Conservation (phyloP, 2,888 invertebrate species). For the Cheilosia vernalis region DNA sequence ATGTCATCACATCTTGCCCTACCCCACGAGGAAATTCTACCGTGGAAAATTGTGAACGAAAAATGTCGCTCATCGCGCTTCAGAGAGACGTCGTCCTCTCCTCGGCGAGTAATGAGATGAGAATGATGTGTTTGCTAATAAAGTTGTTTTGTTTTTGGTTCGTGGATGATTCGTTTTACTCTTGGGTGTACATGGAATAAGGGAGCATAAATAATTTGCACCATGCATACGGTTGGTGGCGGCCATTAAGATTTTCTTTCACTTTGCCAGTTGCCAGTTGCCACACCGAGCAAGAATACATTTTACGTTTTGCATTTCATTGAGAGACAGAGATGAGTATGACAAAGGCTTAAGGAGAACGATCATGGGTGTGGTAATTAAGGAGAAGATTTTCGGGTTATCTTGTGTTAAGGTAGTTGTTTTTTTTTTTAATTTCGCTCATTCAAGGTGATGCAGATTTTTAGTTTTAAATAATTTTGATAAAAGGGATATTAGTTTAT, state of each 20-base stretch:
- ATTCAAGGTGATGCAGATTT: background rate
- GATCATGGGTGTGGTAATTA: constrained; percentile 67
- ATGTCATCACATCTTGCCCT: constrained; percentile 56
- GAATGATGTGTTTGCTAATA: constrained; percentile 10
- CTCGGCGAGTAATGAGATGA: background rate
- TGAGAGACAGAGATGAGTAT: constrained; percentile 15
- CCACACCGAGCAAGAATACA: background rate
- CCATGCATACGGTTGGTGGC: constrained; percentile 1
- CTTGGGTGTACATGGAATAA: constrained; percentile 8
- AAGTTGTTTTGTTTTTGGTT: constrained; percentile 10
- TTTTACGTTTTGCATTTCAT: constrained; percentile 49
- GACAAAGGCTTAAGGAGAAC: constrained; percentile 39
- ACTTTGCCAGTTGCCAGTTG: too few relatives aligned
- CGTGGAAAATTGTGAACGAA: background rate
- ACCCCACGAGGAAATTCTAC: constrained; percentile 58
- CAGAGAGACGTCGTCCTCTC: background rate
- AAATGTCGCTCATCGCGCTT: background rate
- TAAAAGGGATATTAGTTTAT: too few relatives aligned
- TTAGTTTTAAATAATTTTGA: too few relatives aligned
- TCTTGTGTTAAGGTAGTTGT: background rate
- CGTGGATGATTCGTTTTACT: constrained; percentile 21
- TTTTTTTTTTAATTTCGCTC: background rate
- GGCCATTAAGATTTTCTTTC: constrained; percentile 36
- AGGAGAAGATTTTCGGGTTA: constrained; percentile 3
- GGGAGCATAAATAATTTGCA: background rate